phyloP scores from a whole-genome alignment of 2,113 vertebrate genomes.

The Hippocampus abdominalis region DNA sequence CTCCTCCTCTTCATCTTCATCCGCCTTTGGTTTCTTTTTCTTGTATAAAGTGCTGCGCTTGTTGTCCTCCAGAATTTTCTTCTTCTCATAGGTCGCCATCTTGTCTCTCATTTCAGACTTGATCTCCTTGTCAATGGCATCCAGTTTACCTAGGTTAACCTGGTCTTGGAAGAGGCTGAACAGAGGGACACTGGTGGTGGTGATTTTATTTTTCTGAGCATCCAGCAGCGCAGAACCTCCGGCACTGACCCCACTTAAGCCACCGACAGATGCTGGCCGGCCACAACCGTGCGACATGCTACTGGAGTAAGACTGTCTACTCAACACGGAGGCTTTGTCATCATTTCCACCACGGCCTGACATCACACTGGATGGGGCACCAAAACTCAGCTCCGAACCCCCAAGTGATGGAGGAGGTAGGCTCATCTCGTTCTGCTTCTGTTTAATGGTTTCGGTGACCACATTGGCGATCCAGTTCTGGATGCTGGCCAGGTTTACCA shows the following conservation, averaged over 20 bases:
- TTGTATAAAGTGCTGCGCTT: constrained; percentile 92
- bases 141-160: constrained; percentile 82
- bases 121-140: constrained; percentile 84
- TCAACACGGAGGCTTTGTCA: constrained; percentile 78
- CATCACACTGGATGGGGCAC: constrained; percentile 42
- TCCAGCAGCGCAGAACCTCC: constrained; percentile 14
- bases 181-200: constrained; percentile 83
- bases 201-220: constrained; percentile 68
- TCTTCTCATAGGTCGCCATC: constrained; percentile 82
- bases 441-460: constrained; percentile 88
- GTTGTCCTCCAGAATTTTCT: constrained; percentile 88
- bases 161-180: constrained; percentile 91
- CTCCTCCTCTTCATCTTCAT: constrained; percentile 41
- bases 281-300: constrained; percentile 42
- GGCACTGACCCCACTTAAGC: constrained; percentile 34
- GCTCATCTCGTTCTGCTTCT: constrained; percentile 87
- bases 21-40: constrained; percentile 83
- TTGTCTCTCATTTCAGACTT: constrained; percentile 84
- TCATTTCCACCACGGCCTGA: constrained; percentile 65
- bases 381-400: constrained; percentile 66
- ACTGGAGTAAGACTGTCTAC: constrained; percentile 65
- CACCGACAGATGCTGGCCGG: constrained; percentile 56
- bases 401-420: constrained; percentile 64
- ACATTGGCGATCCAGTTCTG: constrained; percentile 94
- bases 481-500: constrained; percentile 85